Evolutionary conservation across 2,888 invertebrate species (phyloP), one percentile per base, ranked within the genome.

Genomic region (Watsonalla cultraria): DNA sequence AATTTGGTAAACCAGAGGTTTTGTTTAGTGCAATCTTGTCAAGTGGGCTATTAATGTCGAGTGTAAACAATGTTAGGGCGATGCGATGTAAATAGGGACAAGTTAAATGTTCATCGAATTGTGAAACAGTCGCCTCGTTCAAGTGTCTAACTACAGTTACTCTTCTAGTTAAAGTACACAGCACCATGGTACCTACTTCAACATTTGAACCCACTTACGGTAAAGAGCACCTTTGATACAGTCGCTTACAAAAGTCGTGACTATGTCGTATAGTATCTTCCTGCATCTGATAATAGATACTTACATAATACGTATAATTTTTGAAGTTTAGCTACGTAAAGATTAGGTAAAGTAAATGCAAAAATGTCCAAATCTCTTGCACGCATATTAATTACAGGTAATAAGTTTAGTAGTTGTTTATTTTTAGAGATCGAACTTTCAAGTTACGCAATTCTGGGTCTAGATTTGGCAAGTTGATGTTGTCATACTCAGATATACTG

Each of bases 141-240:
- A 60, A 66, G 65, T 65, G 66, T 74, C 72, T 79, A 78, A 79
- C 73, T 74, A 73, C 74, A 65, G 70, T 73, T 75, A 73, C 68
- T 73, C 74, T 74, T 63, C 64, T 62, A 66, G 64, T 66, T 70
- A 66, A 67, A 66, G 66, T 66, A 62, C 66, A 67, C 62, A 70
- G 63, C 54, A 62, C 67, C 24, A 71, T 68, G 75, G 72, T 80
- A 76, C 24, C 24, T 24, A 24, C 76, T 74, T 70, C 68, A 72
- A 68, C 72, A 74, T 76, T 76, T 78, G 76, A 78, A 78, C 80
- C 74, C 79, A 80, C 82, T 82, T 76, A 78, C 68, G 67, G 68
- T 75, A 71, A 69, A 72, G 60, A 61, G 57, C 59, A 58, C 62
- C 60, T 62, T 59, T 52, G 57, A 64, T 65, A 71, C 73, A 68